A percentile compares a stretch with the other conserved stretches of the same genome.
Conservation (phyloP, 2,113 vertebrate species). For the Petromus typicus region DNA sequence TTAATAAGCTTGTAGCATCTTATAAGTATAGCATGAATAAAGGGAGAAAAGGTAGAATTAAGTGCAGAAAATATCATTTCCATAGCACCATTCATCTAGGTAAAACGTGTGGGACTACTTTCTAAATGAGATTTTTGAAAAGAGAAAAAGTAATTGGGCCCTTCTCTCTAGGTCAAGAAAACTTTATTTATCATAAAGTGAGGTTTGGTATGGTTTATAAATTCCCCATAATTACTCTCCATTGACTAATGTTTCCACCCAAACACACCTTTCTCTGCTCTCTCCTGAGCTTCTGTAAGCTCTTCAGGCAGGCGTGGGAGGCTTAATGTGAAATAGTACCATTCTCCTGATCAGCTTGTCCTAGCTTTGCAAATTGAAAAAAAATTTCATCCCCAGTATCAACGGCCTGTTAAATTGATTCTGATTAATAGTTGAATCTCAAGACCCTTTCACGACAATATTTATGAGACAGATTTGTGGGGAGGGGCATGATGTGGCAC, state of each 20-base stretch:
- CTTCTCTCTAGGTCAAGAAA: not conserved
- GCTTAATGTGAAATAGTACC: conserved; percentile 70
- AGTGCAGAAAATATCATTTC: conserved; percentile 22
- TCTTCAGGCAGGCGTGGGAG: conserved; percentile 60
- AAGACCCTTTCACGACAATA: conserved; percentile 76
- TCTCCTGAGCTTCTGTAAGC: not conserved
- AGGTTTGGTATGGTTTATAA: not conserved
- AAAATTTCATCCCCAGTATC: conserved; percentile 69
- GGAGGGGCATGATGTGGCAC: not conserved
- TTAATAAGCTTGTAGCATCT: conserved; percentile 7
- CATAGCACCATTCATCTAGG: conserved; percentile 38
- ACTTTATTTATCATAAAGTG: conserved; percentile 13
- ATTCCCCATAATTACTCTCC: conserved; percentile 31
- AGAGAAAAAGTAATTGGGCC: not conserved
- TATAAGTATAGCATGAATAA: not conserved
- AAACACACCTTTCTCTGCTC: conserved; percentile 53
- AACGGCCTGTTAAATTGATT: conserved; percentile 76
- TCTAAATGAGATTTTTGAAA: conserved; percentile 50
- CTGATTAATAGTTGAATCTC: conserved; percentile 83
- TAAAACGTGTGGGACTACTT: conserved; percentile 8
- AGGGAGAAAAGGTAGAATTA: not conserved
- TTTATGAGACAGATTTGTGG: conserved; percentile 73
- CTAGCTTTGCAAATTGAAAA: conserved; percentile 78
- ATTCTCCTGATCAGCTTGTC: conserved; percentile 79
- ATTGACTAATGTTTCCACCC: not conserved